These are phyloP conservation scores for Malurus leucopterus DNA, from an alignment of 2,797 vertebrate species.

Conservation along the genomic window DNA sequence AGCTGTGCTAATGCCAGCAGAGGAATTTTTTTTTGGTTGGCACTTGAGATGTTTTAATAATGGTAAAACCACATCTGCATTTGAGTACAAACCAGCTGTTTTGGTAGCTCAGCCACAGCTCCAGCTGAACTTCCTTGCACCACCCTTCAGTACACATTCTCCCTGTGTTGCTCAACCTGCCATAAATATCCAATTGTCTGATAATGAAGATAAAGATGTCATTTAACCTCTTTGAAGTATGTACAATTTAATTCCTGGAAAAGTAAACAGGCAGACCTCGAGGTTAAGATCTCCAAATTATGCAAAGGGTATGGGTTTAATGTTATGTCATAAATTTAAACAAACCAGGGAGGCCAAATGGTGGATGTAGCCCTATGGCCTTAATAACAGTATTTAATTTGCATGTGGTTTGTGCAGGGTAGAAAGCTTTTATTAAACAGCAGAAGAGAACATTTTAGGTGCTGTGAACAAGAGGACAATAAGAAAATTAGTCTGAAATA, in stretches of 20 bases:
- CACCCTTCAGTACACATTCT: neutral
- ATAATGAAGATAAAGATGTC: neutral
- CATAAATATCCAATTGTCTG: neutral
- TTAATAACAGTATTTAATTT: conserved; percentile 2
- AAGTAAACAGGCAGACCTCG: neutral
- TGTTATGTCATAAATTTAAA: neutral
- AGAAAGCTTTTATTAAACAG: neutral
- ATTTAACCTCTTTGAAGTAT: neutral
- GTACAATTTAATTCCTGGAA: neutral
- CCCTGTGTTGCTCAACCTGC: neutral
- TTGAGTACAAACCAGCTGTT: neutral
- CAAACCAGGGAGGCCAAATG: neutral
- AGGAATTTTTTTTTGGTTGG: neutral
- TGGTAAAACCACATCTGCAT: neutral
- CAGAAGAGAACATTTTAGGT: conserved; percentile 16
- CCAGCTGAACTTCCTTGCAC: neutral
- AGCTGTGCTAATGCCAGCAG: neutral
- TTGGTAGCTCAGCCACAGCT: neutral
- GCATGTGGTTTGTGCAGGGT: neutral
- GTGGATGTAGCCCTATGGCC: neutral
- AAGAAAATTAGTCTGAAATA: conserved; percentile 50
- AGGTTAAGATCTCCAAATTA: neutral
- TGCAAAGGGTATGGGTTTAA: neutral
- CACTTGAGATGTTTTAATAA: neutral
- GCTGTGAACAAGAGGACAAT: conserved; percentile 22